Conservation (phyloP, 2,888 invertebrate genomes). For the Hymenopus coronatus region DNA sequence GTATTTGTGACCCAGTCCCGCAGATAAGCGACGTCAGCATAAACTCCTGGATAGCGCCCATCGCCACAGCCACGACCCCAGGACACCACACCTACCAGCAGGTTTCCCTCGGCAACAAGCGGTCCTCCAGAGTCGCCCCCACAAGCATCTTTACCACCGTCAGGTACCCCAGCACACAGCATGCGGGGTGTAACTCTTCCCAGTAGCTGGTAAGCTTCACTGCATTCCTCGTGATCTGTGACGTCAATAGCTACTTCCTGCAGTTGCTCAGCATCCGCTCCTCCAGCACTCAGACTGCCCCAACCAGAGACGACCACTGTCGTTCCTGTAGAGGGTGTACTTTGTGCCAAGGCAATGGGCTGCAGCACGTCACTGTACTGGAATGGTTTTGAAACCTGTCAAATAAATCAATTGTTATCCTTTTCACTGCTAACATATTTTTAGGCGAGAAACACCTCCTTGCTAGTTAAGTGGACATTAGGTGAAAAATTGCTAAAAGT, state of each 20-base stretch:
- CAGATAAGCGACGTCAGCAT: neutral
- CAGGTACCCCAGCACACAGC: slow-evolving; percentile 74
- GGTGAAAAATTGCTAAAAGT: no score
- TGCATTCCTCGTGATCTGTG: neutral
- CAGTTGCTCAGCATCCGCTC: neutral
- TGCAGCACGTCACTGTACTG: neutral
- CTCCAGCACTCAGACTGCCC: no score
- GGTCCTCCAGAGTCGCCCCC: slow-evolving; percentile 81
- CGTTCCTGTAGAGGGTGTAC: neutral
- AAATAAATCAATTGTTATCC: neutral
- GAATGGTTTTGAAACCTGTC: neutral
- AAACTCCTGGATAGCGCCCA: neutral
- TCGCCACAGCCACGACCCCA: neutral
- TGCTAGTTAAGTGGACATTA: no score
- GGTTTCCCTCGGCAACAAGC: slow-evolving; percentile 61
- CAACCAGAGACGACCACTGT: neutral
- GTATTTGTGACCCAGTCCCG: neutral
- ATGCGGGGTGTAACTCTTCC: slow-evolving; percentile 50
- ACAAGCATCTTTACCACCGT: slow-evolving; percentile 75
- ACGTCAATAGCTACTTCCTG: neutral
- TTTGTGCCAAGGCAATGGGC: neutral
- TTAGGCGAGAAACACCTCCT: no score
- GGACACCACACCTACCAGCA: neutral
- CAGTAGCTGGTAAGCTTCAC: neutral
- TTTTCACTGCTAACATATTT: no score